Conservation (phyloP, 1,140 invertebrate genomes). For the Nomia melanderi region DNA sequence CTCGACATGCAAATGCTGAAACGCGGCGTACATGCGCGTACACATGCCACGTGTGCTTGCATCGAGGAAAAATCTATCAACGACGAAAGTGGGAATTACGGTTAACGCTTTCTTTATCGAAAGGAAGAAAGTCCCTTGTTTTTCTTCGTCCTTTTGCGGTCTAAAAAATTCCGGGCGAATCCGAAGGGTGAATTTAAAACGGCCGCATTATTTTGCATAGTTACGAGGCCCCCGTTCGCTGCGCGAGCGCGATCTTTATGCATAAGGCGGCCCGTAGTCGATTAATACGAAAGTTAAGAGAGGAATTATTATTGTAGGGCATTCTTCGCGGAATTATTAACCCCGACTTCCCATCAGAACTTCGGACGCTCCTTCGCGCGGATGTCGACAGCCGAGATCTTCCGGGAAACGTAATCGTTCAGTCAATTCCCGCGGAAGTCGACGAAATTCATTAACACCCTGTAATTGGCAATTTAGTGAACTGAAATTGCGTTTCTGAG, state of each 20-base stretch:
- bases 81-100: not conserved
- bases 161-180: slow-evolving; percentile 13
- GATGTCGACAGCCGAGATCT: not conserved
- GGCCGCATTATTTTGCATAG: slow-evolving; percentile 66
- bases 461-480: no score
- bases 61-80: slow-evolving; percentile 9
- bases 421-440: no score
- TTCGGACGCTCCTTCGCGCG: not conserved
- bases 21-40: no score
- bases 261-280: slow-evolving; percentile 52
- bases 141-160: not conserved
- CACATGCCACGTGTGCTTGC: no score
- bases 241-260: slow-evolving; percentile 57
- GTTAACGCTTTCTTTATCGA: not conserved
- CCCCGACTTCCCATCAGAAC: not conserved
- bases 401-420: not conserved
- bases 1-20: slow-evolving; percentile 21
- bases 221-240: slow-evolving; percentile 39
- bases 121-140: not conserved
- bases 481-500: no score
- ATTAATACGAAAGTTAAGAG: slow-evolving; percentile 44
- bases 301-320: slow-evolving; percentile 23
- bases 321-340: slow-evolving; percentile 35
- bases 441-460: no score
- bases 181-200: slow-evolving; percentile 55